Conservation (phyloP, 1,140 invertebrate species). For the Rhopalosiphum padi region DNA sequence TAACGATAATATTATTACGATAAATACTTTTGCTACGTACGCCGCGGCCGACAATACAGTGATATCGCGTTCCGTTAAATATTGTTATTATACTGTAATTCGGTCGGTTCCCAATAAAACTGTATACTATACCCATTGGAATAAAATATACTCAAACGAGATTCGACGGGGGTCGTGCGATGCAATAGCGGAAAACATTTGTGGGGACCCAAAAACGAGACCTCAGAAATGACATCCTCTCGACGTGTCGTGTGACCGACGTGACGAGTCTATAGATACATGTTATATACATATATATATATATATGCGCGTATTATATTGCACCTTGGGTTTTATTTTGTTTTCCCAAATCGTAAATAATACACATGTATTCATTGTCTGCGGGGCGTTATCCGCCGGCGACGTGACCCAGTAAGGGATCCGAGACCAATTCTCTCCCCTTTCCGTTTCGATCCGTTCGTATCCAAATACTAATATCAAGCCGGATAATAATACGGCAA, state of each 20-base stretch:
- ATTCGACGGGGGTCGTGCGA: too few species aligned
- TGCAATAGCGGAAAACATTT: neutral
- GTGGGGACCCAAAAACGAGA: neutral
- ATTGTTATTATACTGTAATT: too few species aligned
- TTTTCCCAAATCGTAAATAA: neutral
- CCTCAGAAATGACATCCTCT: neutral
- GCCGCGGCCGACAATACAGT: too few species aligned
- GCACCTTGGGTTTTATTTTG: neutral
- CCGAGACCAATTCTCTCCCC: neutral
- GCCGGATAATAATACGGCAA: constrained; percentile 17
- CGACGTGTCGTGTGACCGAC: neutral
- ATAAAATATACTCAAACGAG: too few species aligned
- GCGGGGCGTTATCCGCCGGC: neutral
- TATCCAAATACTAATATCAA: neutral
- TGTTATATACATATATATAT: neutral
- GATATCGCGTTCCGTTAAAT: too few species aligned
- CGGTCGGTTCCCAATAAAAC: too few species aligned
- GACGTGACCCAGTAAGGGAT: neutral
- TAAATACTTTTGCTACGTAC: neutral
- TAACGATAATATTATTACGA: neutral
- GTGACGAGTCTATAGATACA: neutral
- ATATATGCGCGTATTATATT: neutral
- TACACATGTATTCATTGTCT: neutral
- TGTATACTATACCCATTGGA: too few species aligned
- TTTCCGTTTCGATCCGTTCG: neutral